A percentile compares a stretch with the other conserved stretches of the same genome.
Evolutionary conservation across 2,113 vertebrate genomes (phyloP).

Genomic region (Phalacrocorax carbo): DNA sequence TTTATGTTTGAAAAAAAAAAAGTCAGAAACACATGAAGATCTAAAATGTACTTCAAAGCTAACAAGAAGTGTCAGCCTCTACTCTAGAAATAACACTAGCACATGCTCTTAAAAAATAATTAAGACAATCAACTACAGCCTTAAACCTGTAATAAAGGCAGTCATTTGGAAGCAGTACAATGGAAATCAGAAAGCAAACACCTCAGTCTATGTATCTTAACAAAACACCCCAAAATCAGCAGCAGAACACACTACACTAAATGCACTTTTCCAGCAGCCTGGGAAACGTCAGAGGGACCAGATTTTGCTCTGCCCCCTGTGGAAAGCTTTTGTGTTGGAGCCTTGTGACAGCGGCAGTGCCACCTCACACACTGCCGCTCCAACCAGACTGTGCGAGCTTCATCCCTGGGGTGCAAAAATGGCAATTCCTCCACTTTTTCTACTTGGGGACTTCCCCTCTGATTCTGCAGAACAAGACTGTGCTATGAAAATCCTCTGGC

Average conservation of each 20-base stretch:
- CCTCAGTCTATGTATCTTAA: accelerated
- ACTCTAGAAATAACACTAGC: not conserved
- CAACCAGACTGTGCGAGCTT: accelerated
- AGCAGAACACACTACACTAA: accelerated
- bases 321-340: accelerated
- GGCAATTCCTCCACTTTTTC: not conserved
- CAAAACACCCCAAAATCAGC: not conserved
- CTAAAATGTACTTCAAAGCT: not conserved
- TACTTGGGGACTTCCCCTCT: not conserved
- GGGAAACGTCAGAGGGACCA: not conserved
- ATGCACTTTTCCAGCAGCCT: accelerated
- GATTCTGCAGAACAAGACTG: not conserved
- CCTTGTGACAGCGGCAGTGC: not conserved
- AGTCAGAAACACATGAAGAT: not conserved
- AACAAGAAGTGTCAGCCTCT: not conserved
- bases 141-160: accelerated
- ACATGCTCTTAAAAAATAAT: not conserved
- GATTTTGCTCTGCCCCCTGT: not conserved
- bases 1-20: not conserved
- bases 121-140: not conserved
- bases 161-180: not conserved
- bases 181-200: not conserved
- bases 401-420: not conserved
- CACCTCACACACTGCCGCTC: not conserved
- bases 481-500: not conserved